Base-by-base conservation (phyloP, 2,113 vertebrate genomes). In the Labeo catla region DNA sequence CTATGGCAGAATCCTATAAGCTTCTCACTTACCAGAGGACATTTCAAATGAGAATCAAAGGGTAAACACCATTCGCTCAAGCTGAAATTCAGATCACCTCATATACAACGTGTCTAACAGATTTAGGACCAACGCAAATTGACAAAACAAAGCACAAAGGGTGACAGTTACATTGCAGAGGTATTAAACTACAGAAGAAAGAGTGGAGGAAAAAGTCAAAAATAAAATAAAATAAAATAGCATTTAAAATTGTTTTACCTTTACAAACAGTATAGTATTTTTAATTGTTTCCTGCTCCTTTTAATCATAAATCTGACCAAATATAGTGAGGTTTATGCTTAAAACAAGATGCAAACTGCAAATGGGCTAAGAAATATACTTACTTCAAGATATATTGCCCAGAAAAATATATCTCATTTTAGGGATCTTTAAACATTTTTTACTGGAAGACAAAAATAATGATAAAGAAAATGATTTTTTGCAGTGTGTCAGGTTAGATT, bases 21-120 rank as follows among this genome's bases (percentile, higher is more conserved):
- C 68, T 12, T 50, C 57, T 81, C 70, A 34, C 34, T 66, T 81
- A 81, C 79, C 54, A 81, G 39, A 15, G 21, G 36, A 34, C 59
- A 28, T 49, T 65, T 81, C 59, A 49, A 81, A 80, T 6, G 1
- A 45, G 5, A 66, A 65, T 49, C 54, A 61, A 80, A 81, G 13
- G 45, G 61, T 34, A 34, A 66, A 50, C n/a, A 28, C 3, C 39
- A 65, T 52, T 47, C 43, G 10, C 28, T 63, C 54, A 10, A 19
- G n/a, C 39, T 66, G 19, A 23, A 79, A 61, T n/a, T 4, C 5
- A 23, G n/a, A 84, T 84, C n/a, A 16, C 28, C 5, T 61, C 49
- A 43, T 66, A 61, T 21, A 28, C 7, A 86, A 80, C 54, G 19
- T 34, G 54, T 52, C 19, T 16, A 47, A 28, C 47, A 57, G 5